Percentiles rank a stretch among this genome's conserved stretches.
These are phyloP conservation scores for Acrocera orbiculus DNA, from an alignment of 2,888 invertebrate species.

Conservation along the genomic window DNA sequence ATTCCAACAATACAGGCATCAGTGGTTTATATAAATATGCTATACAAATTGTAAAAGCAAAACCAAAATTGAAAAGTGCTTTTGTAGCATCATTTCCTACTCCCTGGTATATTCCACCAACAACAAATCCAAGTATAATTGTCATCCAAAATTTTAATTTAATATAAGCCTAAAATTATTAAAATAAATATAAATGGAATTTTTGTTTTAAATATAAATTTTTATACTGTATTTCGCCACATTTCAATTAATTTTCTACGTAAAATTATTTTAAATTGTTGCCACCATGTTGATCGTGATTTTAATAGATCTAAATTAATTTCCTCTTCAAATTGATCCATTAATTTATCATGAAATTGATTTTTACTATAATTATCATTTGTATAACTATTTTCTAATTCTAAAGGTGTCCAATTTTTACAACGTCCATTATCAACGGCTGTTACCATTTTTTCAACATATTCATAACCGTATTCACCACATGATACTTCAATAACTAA, in stretches of 20 bases:
- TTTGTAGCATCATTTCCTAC: conserved; percentile 69
- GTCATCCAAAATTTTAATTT: conserved; percentile 51
- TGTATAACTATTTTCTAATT: conserved; percentile 18
- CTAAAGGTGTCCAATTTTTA: conserved; percentile 33
- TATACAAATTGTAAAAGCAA: conserved; percentile 62
- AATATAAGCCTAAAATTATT: conserved; percentile 44
- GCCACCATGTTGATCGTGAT: conserved; percentile 39
- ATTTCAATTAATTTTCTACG: conserved; percentile 56
- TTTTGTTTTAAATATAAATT: neutral
- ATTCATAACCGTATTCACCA: conserved; percentile 55
- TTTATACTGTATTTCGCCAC: conserved; percentile 53
- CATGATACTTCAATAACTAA: conserved; percentile 67
- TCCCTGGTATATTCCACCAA: conserved; percentile 50
- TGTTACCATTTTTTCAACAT: conserved; percentile 48
- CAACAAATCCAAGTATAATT: conserved; percentile 46
- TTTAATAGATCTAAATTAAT: conserved; percentile 35
- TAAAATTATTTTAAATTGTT: conserved; percentile 50
- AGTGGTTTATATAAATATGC: conserved; percentile 66
- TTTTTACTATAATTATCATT: conserved; percentile 1
- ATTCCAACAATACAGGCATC: conserved; percentile 62
- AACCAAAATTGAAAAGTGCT: conserved; percentile 68
- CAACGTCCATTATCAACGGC: conserved; percentile 48
- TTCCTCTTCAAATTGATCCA: conserved; percentile 25
- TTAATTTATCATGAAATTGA: conserved; percentile 3
- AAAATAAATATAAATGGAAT: conserved; percentile 1